Base-by-base conservation (phyloP, 1,140 invertebrate species). In the Drosophila teissieri region DNA sequence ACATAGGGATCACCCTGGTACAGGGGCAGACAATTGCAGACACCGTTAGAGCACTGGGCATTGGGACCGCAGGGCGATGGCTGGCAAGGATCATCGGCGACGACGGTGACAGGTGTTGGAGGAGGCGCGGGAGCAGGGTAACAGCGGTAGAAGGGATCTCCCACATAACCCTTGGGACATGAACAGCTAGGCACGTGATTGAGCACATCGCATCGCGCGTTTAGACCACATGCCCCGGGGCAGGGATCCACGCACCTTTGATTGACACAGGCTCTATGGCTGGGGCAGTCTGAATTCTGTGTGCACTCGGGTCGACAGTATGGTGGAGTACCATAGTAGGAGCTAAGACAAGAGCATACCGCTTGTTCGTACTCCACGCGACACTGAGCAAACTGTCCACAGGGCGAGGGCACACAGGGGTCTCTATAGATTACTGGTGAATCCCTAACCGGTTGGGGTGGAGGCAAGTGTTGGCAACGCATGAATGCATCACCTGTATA, bases 161-260 rank as follows among this genome's bases (percentile, higher is more conserved):
- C 94, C 10, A 91, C 82, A 91, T 96, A 96, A 8, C 95, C 95
- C 44, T 94, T 92, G 39, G 94, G 85, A 89, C 96, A 97, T 31
- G 93, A 93, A 80, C 97, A 97, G 45, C 95, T 94, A 1, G 96
- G 95, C 15, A 94, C 94, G 76, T 97, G 96, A 88, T 96, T 96
- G 1, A 95, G 90, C 0, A 97, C 96, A 53, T 94, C 94, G 81
- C 96, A 97, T 52, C 95, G 94, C 0, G 96, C 95, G 92, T 96
- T 95, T 36, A 95, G 90, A 6, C 96, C 96, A 92, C 97, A 97
- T 2, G 95, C 95, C 44, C 95, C 95, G n/a, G 95, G 94, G 74
- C 96, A 97, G 4, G 96, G 96, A 93, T 97, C 95, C 14, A 94
- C 92, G 79, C 96, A 97, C 93, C 97, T 96, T 80, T 97, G 95